Conservation (phyloP, 2,797 vertebrate species). For the Sebastes reedi region DNA sequence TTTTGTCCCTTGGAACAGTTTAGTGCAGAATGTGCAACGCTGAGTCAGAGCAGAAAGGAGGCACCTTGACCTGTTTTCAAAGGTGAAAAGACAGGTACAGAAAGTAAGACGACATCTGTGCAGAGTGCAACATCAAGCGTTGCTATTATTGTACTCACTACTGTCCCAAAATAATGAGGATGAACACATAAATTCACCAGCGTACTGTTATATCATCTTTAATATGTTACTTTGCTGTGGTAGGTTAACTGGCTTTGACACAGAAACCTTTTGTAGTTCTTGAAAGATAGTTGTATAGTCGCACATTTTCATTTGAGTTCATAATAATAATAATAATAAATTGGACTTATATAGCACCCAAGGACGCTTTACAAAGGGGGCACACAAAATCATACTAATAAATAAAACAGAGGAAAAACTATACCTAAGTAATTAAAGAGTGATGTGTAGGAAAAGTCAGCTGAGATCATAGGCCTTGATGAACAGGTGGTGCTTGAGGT, state of each 20-base stretch:
- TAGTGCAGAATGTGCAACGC: constrained; percentile 3
- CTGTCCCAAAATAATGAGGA: constrained; percentile 5
- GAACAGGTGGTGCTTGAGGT: no score
- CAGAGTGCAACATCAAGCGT: constrained; percentile 11
- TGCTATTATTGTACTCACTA: neutral
- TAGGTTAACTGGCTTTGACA: neutral
- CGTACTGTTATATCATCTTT: neutral
- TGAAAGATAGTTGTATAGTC: neutral
- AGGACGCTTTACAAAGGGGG: no score
- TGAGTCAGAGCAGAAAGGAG: neutral
- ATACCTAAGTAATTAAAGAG: no score
- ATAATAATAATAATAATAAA: no score
- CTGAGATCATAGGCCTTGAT: no score
- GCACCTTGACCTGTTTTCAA: constrained; percentile 31
- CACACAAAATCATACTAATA: no score
- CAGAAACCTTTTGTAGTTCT: neutral
- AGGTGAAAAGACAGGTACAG: constrained; percentile 1
- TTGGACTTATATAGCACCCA: no score
- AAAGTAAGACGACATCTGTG: constrained; percentile 3
- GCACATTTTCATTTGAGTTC: no score
- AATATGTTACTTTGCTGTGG: neutral
- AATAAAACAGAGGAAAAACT: no score
- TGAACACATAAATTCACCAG: neutral
- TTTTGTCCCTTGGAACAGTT: neutral
- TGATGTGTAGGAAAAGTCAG: fast-evolving